phyloP scores from a whole-genome alignment of 2,797 vertebrate genomes.

The Salmo trutta region DNA sequence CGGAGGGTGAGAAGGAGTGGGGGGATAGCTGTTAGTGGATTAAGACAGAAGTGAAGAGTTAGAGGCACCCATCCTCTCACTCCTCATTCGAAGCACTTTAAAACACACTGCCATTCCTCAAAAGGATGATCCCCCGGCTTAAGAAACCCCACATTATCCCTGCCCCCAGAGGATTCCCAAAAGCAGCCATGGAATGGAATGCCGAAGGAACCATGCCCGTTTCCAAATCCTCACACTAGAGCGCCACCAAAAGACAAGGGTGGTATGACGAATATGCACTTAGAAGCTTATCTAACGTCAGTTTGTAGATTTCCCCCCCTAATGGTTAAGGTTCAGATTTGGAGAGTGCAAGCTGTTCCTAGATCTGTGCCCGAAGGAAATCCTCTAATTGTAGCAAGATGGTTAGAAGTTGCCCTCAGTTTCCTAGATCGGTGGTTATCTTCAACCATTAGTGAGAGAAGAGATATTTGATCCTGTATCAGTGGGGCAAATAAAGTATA shows the following conservation, averaged over 20 bases:
- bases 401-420: neutral
- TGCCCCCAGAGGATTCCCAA: neutral
- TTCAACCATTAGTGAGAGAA: neutral
- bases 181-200: conserved; percentile 10
- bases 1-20: too few relatives aligned
- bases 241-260: neutral
- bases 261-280: neutral
- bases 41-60: neutral
- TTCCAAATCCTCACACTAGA: neutral
- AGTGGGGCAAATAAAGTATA: neutral
- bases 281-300: neutral
- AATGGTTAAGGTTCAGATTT: neutral
- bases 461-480: neutral
- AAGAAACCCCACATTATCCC: neutral
- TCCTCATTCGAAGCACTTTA: neutral
- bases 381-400: neutral
- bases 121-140: conserved; percentile 5
- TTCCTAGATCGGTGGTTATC: neutral
- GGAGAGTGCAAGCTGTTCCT: neutral
- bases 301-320: neutral
- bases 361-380: neutral
- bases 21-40: neutral
- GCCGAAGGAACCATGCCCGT: neutral
- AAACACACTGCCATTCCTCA: neutral
- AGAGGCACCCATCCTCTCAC: neutral